Conservation (phyloP, 1,140 invertebrate species). For the Telenomus remus region DNA sequence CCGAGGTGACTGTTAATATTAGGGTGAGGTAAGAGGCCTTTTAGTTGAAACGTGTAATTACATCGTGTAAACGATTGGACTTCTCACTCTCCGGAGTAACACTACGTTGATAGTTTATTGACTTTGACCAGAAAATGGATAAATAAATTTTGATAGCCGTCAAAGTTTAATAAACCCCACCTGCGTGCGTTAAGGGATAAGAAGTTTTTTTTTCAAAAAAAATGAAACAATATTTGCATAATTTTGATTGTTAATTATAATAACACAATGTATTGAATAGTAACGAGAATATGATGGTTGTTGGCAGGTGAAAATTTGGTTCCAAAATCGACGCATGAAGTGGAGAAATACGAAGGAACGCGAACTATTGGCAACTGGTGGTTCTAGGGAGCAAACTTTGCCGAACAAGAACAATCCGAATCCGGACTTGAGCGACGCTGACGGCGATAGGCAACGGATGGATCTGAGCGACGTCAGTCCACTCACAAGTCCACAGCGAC, state of each 20-base stretch:
- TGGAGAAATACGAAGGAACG: constrained; percentile 98
- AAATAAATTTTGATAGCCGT: too few relatives aligned
- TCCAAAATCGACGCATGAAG: constrained; percentile 96
- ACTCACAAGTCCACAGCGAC: constrained; percentile 73
- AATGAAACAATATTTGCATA: too few relatives aligned
- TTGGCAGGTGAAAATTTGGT: constrained; percentile 96
- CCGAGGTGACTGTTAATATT: constrained; percentile 50
- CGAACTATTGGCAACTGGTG: constrained; percentile 93
- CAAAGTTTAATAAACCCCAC: too few relatives aligned
- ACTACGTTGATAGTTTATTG: not conserved
- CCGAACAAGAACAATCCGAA: constrained; percentile 98
- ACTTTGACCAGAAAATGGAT: too few relatives aligned
- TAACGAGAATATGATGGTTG: not conserved
- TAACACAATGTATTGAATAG: too few relatives aligned
- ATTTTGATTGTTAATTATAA: too few relatives aligned
- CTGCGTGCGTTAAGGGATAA: too few relatives aligned
- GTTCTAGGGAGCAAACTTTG: constrained; percentile 94
- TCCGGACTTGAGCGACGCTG: constrained; percentile 94
- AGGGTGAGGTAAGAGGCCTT: constrained; percentile 45
- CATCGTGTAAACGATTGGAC: constrained; percentile 40
- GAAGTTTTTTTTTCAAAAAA: too few relatives aligned
- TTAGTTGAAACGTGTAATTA: constrained; percentile 46
- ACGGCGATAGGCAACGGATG: constrained; percentile 83
- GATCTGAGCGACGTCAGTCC: constrained; percentile 75
- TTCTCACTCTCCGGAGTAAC: constrained; percentile 15